Conservation (phyloP, 2,797 vertebrate species). For the Erethizon dorsatum region DNA sequence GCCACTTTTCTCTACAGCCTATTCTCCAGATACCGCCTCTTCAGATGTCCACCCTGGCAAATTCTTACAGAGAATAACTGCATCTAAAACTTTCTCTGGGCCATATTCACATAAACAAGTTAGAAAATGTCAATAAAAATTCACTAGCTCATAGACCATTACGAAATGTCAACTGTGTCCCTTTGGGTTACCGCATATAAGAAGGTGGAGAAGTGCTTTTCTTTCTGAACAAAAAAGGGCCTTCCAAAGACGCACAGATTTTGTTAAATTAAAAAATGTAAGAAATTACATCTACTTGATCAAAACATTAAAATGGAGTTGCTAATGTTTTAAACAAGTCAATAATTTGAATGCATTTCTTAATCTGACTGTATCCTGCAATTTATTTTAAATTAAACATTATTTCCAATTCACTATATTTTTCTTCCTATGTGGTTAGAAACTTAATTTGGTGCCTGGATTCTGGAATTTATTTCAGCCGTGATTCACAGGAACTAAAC, state of each 20-base stretch:
- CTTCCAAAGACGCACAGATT: not conserved
- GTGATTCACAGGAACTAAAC: conserved; percentile 49
- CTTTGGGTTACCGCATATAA: not conserved
- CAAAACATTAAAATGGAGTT: conserved; percentile 36
- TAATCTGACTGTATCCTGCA: conserved; percentile 7
- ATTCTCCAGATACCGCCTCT: conserved; percentile 74
- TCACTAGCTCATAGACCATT: not conserved
- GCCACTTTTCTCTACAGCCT: conserved; percentile 61
- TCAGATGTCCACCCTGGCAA: conserved; percentile 69
- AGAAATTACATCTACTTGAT: conserved; percentile 17
- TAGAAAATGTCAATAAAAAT: conserved; percentile 39
- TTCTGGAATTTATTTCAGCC: conserved; percentile 64
- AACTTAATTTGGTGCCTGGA: conserved; percentile 42
- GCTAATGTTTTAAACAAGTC: conserved; percentile 33
- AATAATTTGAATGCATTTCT: conserved; percentile 40
- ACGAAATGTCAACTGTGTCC: not conserved
- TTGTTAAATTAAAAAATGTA: not conserved
- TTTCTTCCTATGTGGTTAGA: conserved; percentile 64
- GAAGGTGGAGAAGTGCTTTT: not conserved
- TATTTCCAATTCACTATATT: conserved; percentile 58
- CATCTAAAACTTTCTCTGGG: conserved; percentile 63
- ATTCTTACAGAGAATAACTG: conserved; percentile 60
- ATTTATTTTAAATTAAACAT: conserved; percentile 54
- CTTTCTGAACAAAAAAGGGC: not conserved
- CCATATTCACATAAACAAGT: not conserved